Conservation (phyloP, 2,797 vertebrate genomes). For the Carcharodon carcharias region DNA sequence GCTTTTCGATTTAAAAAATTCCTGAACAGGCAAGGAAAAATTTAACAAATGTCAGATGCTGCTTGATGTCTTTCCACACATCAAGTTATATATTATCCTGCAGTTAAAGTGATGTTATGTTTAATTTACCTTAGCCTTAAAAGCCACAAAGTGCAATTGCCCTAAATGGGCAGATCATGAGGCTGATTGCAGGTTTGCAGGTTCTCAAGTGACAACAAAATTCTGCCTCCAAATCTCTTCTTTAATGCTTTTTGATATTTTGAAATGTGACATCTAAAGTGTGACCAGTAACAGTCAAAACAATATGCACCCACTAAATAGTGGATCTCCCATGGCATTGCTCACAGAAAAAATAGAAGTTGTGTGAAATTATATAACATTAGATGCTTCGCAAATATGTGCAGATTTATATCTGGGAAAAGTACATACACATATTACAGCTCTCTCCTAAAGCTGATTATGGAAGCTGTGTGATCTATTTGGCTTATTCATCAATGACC, state of each 20-base stretch:
- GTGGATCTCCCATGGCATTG: background rate
- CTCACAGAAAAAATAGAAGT: background rate
- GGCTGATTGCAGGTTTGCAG: background rate
- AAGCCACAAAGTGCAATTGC: no score
- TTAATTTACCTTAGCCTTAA: no score
- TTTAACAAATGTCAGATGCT: no score
- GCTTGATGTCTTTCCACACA: no score
- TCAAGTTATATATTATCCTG: no score
- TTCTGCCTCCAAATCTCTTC: conserved; percentile 3
- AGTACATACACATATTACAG: background rate
- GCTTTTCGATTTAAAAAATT: no score
- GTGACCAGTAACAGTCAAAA: background rate
- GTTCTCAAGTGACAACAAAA: background rate
- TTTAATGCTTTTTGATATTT: background rate
- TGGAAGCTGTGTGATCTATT: background rate
- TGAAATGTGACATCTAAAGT: background rate
- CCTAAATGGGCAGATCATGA: no score
- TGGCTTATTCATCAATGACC: background rate
- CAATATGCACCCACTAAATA: background rate
- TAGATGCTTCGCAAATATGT: background rate
- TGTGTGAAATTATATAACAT: background rate
- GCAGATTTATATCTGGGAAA: background rate
- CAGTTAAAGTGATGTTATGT: no score
- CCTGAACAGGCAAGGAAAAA: no score
- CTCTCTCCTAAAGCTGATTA: background rate